These are phyloP conservation scores for Hypotaenidia philippensis DNA, from an alignment of 2,797 vertebrate species.

Conservation along the genomic window DNA sequence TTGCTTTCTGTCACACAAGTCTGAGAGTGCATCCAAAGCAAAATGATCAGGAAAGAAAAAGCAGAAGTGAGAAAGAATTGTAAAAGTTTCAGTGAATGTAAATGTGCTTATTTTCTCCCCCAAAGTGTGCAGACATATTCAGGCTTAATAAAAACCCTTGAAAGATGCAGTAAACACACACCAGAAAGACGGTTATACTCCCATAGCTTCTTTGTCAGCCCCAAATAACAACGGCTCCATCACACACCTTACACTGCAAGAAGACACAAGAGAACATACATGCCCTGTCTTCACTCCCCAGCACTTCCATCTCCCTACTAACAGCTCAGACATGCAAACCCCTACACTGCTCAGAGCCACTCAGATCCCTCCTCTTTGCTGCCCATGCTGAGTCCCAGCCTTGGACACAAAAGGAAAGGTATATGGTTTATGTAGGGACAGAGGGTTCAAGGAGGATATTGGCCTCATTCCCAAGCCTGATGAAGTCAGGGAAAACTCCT, in stretches of 20 bases:
- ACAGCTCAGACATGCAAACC: background rate
- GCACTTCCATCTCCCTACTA: accelerated
- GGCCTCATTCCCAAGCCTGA: background rate
- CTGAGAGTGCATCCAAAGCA: background rate
- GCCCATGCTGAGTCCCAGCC: background rate
- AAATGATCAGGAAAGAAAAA: background rate
- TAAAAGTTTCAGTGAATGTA: background rate
- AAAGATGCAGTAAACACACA: background rate
- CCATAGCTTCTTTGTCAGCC: background rate
- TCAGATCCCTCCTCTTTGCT: background rate
- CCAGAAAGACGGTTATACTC: background rate
- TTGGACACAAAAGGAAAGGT: background rate
- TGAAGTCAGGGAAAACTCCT: background rate
- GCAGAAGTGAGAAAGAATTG: background rate
- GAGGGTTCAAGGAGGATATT: background rate
- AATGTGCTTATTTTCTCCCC: background rate
- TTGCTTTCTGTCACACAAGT: background rate
- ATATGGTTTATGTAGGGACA: background rate
- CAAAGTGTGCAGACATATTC: background rate
- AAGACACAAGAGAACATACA: background rate
- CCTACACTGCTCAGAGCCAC: background rate
- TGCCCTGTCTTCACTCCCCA: background rate
- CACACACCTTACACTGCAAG: background rate
- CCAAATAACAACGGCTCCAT: background rate
- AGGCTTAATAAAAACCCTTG: background rate